Base-by-base conservation (phyloP, 2,888 invertebrate species). In the Drosophila hawaiiensis region DNA sequence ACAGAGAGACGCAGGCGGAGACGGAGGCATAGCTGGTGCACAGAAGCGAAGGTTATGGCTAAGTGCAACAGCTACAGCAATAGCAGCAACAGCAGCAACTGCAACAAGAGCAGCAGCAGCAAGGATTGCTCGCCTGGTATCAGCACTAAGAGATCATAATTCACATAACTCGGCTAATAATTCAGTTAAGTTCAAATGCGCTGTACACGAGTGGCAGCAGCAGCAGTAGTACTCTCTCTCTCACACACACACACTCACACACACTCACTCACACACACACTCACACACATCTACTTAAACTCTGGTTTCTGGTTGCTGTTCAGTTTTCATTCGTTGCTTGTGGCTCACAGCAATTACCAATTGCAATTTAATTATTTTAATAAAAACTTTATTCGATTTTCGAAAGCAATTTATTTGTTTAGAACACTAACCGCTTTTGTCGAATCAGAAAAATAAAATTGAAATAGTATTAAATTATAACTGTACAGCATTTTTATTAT, bases 111-210 rank as follows among this genome's bases (percentile, higher is more conserved):
- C 60, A 65, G 39, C 59, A 71, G 64, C 52, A 60, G 47, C 53
- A 61, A 73, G 71, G 47, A 47, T 2, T 47, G 4, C 47, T 79
- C 66, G 69, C 69, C 78, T 58, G 69, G 60, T 78, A 89, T 76
- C 85, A 81, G 79, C 84, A 90, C 90, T 82, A 83, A 83, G 82
- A 88, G 86, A 88, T 88, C 87, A 88, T 88, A 88, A 88, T 83
- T 88, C 90, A 88, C 86, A 83, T 82, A 88, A 83, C 90, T 88
- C 73, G 89, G 80, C 87, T 88, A 88, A 88, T 88, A 88, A 88
- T 88, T 88, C 90, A 88, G 90, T 88, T 88, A 88, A 88, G 86
- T 79, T 89, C 78, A 88, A 90, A 88, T 88, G 89, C 74, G 81
- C 86, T 88, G 76, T 82, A 76, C 72, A 66, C 52, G 49, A 59